These are phyloP conservation scores for Sakesphorus luctuosus DNA, from an alignment of 2,113 vertebrate species.

Conservation along the genomic window DNA sequence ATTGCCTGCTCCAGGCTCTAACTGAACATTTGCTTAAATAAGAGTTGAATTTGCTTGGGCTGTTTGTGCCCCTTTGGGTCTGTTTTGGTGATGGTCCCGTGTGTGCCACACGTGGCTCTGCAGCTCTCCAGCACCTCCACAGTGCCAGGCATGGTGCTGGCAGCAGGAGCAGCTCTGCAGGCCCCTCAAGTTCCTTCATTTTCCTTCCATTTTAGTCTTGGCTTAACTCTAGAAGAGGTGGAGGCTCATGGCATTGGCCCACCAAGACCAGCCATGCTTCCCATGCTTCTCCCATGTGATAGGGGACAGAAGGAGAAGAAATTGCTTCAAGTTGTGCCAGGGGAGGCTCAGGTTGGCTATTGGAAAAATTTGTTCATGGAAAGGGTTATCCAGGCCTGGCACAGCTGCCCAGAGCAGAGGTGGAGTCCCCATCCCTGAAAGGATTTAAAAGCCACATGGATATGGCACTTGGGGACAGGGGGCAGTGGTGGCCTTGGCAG, in stretches of 20 bases:
- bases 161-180: too few relatives aligned
- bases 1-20: background rate
- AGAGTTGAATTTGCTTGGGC: background rate
- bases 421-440: background rate
- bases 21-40: background rate
- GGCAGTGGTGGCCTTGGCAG: background rate
- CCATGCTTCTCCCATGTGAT: background rate
- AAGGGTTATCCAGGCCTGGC: background rate
- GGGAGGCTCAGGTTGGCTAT: background rate
- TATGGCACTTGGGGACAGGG: background rate
- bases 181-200: accelerated
- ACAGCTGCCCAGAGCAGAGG: background rate
- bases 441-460: accelerated
- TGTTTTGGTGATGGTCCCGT: accelerated
- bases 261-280: accelerated
- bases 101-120: background rate
- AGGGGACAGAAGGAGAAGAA: too few relatives aligned
- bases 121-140: accelerated
- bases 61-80: background rate
- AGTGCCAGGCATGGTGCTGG: background rate
- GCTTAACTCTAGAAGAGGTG: accelerated
- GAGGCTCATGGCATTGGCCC: accelerated
- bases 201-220: background rate
- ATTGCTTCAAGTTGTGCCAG: accelerated
- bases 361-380: accelerated